Conservation (phyloP, 2,888 invertebrate genomes). For the Hedya salicella region DNA sequence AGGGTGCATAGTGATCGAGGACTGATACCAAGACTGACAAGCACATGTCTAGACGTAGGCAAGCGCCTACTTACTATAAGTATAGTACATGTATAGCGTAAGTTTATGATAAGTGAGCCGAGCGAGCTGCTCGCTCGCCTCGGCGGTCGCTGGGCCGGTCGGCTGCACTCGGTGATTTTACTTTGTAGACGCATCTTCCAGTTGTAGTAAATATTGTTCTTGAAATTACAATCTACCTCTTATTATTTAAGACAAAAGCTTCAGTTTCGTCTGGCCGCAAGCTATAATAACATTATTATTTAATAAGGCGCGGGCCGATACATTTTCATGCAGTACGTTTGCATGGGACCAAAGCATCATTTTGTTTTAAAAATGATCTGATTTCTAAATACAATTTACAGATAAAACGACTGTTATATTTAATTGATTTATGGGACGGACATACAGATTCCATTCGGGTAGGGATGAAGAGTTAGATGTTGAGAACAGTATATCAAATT, state of each 20-base stretch:
- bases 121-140: constrained; percentile 68
- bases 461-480: background rate
- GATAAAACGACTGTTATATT: constrained; percentile 28
- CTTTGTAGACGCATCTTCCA: constrained; percentile 61
- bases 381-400: constrained; percentile 30
- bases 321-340: constrained; percentile 48
- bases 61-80: constrained; percentile 62
- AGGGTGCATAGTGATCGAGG: constrained; percentile 77
- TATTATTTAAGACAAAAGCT: constrained; percentile 71
- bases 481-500: constrained; percentile 28
- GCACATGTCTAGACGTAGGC: constrained; percentile 77
- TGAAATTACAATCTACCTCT: constrained; percentile 84
- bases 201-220: constrained; percentile 71
- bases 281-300: constrained; percentile 51
- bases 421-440: constrained; percentile 9
- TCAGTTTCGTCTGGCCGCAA: constrained; percentile 62
- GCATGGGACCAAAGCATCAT: constrained; percentile 71
- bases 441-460: constrained; percentile 9
- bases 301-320: constrained; percentile 19
- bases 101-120: constrained; percentile 64
- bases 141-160: constrained; percentile 63
- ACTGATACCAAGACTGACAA: constrained; percentile 84
- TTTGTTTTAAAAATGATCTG: constrained; percentile 46
- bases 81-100: constrained; percentile 68
- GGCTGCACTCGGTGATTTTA: constrained; percentile 62